Conservation (phyloP, 92 coral and sea anemone genomes). For the Phenganax subtilis region DNA sequence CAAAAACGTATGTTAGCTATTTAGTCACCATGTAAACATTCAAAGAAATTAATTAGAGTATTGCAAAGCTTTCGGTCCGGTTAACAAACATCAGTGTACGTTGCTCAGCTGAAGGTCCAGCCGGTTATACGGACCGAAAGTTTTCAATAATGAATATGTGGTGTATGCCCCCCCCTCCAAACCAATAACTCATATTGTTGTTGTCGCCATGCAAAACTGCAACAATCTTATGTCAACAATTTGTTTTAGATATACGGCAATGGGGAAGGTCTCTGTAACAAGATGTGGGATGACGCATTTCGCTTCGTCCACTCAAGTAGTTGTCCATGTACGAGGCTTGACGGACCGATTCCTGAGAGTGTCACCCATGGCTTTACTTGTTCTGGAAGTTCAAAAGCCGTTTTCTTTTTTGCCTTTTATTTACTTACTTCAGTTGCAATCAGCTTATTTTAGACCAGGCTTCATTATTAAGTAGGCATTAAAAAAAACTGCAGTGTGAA, state of each 20-base stretch:
- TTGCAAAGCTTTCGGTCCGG: no score
- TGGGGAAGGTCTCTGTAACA: conserved; percentile 74
- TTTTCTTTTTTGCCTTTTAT: background rate
- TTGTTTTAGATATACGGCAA: conserved; percentile 59
- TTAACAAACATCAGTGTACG: no score
- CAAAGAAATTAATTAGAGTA: no score
- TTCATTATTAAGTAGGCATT: background rate
- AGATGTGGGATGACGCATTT: conserved; percentile 65
- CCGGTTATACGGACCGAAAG: no score
- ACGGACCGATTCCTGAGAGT: conserved; percentile 1
- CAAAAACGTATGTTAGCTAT: no score
- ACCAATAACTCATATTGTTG: background rate
- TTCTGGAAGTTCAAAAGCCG: background rate
- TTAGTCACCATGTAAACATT: no score
- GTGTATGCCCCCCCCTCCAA: no score
- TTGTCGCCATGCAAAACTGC: background rate
- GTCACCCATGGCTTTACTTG: background rate
- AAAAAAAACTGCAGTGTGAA: no score
- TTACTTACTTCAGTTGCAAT: background rate
- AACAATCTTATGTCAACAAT: no score
- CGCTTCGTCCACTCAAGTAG: background rate
- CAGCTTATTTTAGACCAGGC: background rate
- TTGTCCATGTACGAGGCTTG: conserved; percentile 9
- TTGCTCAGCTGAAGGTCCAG: no score
- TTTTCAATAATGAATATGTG: no score